phyloP scores from a whole-genome alignment of 2,888 invertebrate genomes.

The Ptilodon capucinus region DNA sequence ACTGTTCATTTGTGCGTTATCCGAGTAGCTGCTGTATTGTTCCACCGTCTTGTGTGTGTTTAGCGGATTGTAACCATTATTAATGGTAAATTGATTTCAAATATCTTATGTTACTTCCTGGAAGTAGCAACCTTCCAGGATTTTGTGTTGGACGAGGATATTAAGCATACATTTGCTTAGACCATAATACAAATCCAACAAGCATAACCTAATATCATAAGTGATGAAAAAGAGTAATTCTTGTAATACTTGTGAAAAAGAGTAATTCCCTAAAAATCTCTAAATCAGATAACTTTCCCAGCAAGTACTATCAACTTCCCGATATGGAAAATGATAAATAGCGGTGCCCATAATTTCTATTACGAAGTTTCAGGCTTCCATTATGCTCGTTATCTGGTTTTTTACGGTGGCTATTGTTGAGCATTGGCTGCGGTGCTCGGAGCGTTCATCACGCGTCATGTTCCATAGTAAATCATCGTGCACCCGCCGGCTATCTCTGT shows the following conservation, averaged over 20 bases:
- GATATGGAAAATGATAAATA: constrained; percentile 1
- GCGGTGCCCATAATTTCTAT: neutral
- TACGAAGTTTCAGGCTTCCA: constrained; percentile 3
- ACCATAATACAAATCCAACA: too few relatives aligned
- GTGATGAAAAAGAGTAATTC: too few relatives aligned
- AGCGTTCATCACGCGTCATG: constrained; percentile 34
- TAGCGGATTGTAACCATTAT: neutral
- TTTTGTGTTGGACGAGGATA: too few relatives aligned
- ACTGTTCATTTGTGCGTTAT: neutral
- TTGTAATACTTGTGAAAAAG: too few relatives aligned
- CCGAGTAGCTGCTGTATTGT: neutral
- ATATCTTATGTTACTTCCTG: too few relatives aligned
- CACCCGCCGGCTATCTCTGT: constrained; percentile 32
- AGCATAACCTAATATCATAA: too few relatives aligned
- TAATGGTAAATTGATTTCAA: neutral
- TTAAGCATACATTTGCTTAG: too few relatives aligned
- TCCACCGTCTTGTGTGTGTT: neutral
- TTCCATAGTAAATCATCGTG: constrained; percentile 35
- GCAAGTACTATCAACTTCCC: neutral
- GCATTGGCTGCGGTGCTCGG: constrained; percentile 17
- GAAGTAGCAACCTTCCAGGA: too few relatives aligned
- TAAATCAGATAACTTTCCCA: neutral
- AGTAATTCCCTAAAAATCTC: too few relatives aligned
- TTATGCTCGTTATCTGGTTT: constrained; percentile 27
- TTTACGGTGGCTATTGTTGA: constrained; percentile 14